Evolutionary conservation across 2,113 vertebrate genomes (phyloP).

Genomic region (Actenoides lindsayi): DNA sequence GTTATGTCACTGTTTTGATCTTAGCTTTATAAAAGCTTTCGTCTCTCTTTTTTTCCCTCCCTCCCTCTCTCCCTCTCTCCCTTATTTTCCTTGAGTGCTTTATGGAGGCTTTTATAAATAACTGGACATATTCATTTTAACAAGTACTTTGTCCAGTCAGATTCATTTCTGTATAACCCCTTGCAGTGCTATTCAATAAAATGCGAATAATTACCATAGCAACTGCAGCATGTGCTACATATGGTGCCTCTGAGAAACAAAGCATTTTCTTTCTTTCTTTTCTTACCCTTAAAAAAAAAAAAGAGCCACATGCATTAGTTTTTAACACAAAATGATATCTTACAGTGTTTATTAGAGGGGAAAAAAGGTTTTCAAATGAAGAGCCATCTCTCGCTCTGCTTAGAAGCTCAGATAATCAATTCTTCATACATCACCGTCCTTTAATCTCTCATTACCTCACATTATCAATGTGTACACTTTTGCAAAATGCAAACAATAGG

Average conservation of each 20-base stretch:
- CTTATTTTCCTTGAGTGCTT: constrained; percentile 61
- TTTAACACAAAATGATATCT: constrained; percentile 69
- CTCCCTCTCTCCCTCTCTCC: not conserved
- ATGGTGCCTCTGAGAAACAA: constrained; percentile 74
- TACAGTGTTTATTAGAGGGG: constrained; percentile 54
- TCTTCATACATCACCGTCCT: not conserved
- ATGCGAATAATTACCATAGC: constrained; percentile 82
- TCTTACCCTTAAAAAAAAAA: not conserved
- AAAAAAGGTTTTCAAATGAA: constrained; percentile 18
- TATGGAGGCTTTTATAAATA: constrained; percentile 72
- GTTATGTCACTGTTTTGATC: not conserved
- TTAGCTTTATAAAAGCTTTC: not conserved
- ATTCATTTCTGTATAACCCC: constrained; percentile 75
- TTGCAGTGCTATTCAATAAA: constrained; percentile 76
- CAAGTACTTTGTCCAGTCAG: constrained; percentile 64
- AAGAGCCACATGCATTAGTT: constrained; percentile 50
- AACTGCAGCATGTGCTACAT: constrained; percentile 76
- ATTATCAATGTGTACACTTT: constrained; percentile 56
- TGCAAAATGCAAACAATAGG: not conserved
- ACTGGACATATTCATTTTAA: constrained; percentile 67
- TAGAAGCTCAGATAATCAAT: not conserved
- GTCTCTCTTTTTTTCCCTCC: not conserved
- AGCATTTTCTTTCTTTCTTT: constrained; percentile 53
- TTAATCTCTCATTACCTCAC: constrained; percentile 14
- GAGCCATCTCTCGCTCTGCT: not conserved